phyloP scores from a whole-genome alignment of 2,113 vertebrate species.

The Cynopterus brachyotis region DNA sequence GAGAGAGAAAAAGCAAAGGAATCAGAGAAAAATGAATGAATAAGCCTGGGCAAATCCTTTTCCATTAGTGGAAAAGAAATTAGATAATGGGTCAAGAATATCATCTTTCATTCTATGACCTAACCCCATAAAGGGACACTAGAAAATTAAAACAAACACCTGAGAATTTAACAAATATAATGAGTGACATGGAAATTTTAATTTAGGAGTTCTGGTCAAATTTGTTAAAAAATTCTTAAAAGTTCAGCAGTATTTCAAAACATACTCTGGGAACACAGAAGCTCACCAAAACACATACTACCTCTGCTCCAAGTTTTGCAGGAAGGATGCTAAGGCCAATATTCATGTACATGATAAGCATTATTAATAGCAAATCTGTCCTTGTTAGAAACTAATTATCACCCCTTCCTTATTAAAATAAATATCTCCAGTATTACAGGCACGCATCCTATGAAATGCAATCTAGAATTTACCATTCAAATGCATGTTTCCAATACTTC shows the following conservation, averaged over 20 bases:
- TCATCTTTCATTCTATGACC: not conserved
- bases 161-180: conserved; percentile 47
- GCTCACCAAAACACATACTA: conserved; percentile 77
- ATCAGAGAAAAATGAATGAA: not conserved
- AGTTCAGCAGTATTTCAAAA: conserved; percentile 72
- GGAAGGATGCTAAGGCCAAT: conserved; percentile 75
- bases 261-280: conserved; percentile 56
- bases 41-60: not conserved
- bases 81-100: not conserved
- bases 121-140: not conserved
- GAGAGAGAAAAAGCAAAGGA: not conserved
- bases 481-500: conserved; percentile 41
- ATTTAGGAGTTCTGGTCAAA: conserved; percentile 59
- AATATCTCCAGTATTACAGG: conserved; percentile 75
- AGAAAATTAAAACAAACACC: conserved; percentile 21
- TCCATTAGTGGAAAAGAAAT: not conserved
- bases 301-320: conserved; percentile 81
- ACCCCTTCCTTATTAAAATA: conserved; percentile 77
- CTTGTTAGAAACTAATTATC: conserved; percentile 79
- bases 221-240: conserved; percentile 51
- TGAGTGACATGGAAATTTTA: conserved; percentile 42
- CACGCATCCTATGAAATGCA: conserved; percentile 69
- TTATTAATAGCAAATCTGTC: conserved; percentile 79
- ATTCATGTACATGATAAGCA: conserved; percentile 69
- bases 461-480: conserved; percentile 76